A percentile compares a stretch with the other conserved stretches of the same genome.
These are phyloP conservation scores for Trachymyrmex cornetzi DNA, from an alignment of 1,140 invertebrate species.

Conservation along the genomic window DNA sequence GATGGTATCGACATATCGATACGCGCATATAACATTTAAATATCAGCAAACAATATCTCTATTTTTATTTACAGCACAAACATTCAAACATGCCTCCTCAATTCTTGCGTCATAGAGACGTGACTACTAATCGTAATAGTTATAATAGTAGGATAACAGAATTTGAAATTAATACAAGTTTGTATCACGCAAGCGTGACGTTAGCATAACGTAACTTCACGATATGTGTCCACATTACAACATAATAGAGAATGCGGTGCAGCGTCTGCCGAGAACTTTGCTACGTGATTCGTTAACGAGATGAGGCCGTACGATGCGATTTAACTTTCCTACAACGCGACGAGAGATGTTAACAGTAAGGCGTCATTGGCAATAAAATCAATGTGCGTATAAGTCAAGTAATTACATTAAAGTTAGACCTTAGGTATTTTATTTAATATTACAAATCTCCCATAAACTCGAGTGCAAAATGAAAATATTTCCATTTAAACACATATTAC, in stretches of 20 bases:
- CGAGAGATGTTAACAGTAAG: not conserved
- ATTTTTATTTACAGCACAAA: not conserved
- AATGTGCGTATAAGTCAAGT: slow-evolving; percentile 2
- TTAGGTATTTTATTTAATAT: not conserved
- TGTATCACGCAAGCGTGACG: slow-evolving; percentile 26
- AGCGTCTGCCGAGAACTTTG: slow-evolving; percentile 58
- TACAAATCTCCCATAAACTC: not conserved
- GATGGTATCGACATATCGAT: not conserved
- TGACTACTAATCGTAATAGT: slow-evolving; percentile 22
- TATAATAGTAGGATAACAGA: not conserved
- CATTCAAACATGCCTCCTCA: not conserved
- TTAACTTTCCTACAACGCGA: slow-evolving; percentile 39
- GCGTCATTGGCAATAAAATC: slow-evolving; percentile 59
- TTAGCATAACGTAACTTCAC: not conserved
- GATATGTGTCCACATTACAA: slow-evolving; percentile 45
- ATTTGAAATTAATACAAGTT: slow-evolving; percentile 63
- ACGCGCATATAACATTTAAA: not conserved
- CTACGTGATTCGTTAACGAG: slow-evolving; percentile 68
- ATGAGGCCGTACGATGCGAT: slow-evolving; percentile 27
- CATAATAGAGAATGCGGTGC: slow-evolving; percentile 42
- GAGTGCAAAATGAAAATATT: not conserved
- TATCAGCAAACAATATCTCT: slow-evolving; percentile 3
- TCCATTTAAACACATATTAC: not conserved
- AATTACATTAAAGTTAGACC: not conserved
- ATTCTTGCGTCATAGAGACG: not conserved